These are phyloP conservation scores for Dreissena rostriformis DNA, from an alignment of 1,140 invertebrate genomes.

Conservation along the genomic window DNA sequence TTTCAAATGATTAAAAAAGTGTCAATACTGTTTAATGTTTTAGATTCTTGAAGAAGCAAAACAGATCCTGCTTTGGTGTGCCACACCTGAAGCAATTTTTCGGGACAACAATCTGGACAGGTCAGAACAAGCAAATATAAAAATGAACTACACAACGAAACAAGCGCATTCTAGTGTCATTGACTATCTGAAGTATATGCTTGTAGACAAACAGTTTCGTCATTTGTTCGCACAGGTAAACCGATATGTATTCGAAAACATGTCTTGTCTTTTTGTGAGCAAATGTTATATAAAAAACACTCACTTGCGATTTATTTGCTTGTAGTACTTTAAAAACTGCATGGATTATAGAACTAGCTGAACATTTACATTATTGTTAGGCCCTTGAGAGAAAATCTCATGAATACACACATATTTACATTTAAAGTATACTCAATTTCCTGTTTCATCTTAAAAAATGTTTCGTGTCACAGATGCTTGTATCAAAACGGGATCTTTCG, in stretches of 20 bases:
- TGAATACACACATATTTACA: too few species aligned
- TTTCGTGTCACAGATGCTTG: too few species aligned
- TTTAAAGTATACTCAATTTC: too few species aligned
- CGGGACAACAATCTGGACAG: not conserved
- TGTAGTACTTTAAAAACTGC: too few species aligned
- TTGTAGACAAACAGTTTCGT: not conserved
- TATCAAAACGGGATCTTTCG: not conserved
- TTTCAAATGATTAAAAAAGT: not conserved
- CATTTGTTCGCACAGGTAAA: slow-evolving; percentile 42
- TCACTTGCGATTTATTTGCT: too few species aligned
- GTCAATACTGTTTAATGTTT: not conserved
- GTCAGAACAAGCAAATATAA: not conserved
- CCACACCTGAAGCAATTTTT: slow-evolving; percentile 34
- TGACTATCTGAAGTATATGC: slow-evolving; percentile 26
- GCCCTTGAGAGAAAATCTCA: too few species aligned
- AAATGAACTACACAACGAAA: not conserved
- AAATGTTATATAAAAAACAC: not conserved
- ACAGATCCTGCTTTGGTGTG: slow-evolving; percentile 43
- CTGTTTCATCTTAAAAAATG: too few species aligned
- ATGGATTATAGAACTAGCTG: too few species aligned
- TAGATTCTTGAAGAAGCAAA: slow-evolving; percentile 42
- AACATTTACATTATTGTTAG: too few species aligned
- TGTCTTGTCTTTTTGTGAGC: not conserved
- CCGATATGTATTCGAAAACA: not conserved
- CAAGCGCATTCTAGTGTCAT: slow-evolving; percentile 37